phyloP scores from a whole-genome alignment of 2,113 vertebrate genomes.

The Ptilonorhynchus violaceus region DNA sequence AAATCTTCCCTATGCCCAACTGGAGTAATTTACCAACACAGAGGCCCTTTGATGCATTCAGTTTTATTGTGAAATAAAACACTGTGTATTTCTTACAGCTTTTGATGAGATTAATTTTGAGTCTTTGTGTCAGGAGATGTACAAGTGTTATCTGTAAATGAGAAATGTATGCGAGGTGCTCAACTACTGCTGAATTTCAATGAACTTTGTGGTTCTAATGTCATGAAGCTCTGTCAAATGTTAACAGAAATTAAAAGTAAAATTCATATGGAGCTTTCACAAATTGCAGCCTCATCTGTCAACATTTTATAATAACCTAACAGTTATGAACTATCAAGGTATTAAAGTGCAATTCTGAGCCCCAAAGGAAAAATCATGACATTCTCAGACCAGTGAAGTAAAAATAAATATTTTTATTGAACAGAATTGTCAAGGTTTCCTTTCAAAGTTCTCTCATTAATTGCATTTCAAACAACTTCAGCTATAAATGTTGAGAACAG shows the following conservation, averaged over 20 bases:
- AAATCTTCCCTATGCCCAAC: constrained; percentile 26
- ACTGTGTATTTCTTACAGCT: constrained; percentile 11
- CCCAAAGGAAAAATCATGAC: constrained; percentile 59
- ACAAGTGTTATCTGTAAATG: constrained; percentile 68
- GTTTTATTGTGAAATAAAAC: constrained; percentile 70
- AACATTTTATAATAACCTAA: constrained; percentile 72
- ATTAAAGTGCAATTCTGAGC: constrained; percentile 44
- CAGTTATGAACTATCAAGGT: constrained; percentile 62
- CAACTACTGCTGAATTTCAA: constrained; percentile 68
- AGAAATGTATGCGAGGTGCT: constrained; percentile 59
- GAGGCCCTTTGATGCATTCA: constrained; percentile 8
- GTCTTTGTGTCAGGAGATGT: constrained; percentile 68
- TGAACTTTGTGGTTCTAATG: constrained; percentile 68
- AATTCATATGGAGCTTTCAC: constrained; percentile 70
- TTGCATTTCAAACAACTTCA: constrained; percentile 55
- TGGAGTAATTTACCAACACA: constrained; percentile 54
- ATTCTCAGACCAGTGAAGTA: constrained; percentile 60
- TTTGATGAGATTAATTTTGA: constrained; percentile 66
- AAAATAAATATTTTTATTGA: constrained; percentile 66
- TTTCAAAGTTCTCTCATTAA: constrained; percentile 63
- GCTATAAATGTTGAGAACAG: constrained; percentile 30
- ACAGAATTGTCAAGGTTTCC: constrained; percentile 57
- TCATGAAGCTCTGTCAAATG: constrained; percentile 73
- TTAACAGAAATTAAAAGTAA: constrained; percentile 74
- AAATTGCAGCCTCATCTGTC: constrained; percentile 70